phyloP scores from a whole-genome alignment of 2,113 vertebrate genomes.

The Suricata suricatta region DNA sequence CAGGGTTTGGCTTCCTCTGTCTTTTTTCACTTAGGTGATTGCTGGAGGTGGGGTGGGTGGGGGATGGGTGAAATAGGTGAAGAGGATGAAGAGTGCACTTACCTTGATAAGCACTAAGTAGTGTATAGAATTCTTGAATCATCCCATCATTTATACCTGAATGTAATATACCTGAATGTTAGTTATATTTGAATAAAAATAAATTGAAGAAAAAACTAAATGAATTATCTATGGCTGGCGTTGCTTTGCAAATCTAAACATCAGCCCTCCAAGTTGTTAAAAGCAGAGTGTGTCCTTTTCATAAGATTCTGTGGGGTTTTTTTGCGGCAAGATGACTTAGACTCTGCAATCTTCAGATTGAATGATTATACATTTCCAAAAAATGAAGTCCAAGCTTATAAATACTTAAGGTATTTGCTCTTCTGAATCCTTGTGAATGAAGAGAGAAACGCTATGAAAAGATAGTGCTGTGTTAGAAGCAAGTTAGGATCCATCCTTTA shows the following conservation, averaged over 20 bases:
- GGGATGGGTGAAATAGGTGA: background rate
- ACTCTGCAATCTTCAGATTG: background rate
- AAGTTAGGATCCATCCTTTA: background rate
- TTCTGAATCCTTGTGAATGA: background rate
- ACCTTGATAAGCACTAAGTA: background rate
- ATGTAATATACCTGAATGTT: background rate
- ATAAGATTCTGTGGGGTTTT: background rate
- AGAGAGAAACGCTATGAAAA: constrained; percentile 36
- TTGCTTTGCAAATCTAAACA: constrained; percentile 29
- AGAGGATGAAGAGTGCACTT: background rate
- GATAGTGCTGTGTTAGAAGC: background rate
- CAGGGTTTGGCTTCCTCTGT: background rate
- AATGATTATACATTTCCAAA: background rate
- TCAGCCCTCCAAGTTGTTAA: background rate
- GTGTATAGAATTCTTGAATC: background rate
- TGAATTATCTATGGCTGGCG: background rate
- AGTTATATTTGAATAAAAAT: background rate
- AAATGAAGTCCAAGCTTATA: background rate
- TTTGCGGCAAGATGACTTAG: background rate
- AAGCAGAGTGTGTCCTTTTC: background rate
- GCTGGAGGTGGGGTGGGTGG: background rate
- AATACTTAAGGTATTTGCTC: background rate
- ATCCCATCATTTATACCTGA: background rate
- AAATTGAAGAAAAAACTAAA: background rate
- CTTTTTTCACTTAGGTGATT: background rate